These are phyloP conservation scores for Butorides virescens DNA, from an alignment of 2,113 vertebrate genomes.

Conservation along the genomic window DNA sequence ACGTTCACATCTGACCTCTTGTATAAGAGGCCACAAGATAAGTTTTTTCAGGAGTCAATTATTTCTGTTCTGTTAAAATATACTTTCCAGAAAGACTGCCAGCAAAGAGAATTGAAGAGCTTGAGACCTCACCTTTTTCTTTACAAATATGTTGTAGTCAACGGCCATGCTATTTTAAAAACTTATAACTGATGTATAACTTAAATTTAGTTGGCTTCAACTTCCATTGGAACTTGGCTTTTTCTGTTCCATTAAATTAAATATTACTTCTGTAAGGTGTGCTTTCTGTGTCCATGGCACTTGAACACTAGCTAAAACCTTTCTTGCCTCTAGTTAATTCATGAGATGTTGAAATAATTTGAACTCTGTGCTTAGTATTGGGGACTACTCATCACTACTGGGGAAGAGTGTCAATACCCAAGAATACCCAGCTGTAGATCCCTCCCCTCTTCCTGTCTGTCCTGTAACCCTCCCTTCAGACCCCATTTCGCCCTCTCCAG, in stretches of 20 bases:
- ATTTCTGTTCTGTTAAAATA: background rate
- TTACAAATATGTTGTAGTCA: background rate
- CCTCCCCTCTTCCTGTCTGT: background rate
- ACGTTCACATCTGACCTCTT: background rate
- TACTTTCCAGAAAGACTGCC: background rate
- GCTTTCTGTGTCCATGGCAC: background rate
- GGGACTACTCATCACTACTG: rapidly evolving
- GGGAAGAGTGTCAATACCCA: background rate
- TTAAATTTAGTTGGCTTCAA: background rate
- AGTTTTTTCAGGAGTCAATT: background rate
- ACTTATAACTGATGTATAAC: background rate
- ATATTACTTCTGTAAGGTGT: background rate
- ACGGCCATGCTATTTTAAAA: background rate
- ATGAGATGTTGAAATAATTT: background rate
- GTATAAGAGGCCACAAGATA: background rate
- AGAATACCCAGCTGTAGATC: background rate
- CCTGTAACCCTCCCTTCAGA: background rate
- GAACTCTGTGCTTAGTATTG: background rate
- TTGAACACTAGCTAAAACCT: background rate
- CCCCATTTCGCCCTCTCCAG: background rate
- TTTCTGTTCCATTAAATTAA: background rate
- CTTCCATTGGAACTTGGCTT: background rate
- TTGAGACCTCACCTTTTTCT: background rate
- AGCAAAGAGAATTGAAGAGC: background rate
- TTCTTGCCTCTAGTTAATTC: background rate